Base-by-base conservation (phyloP, 2,113 vertebrate genomes). In the Eulacestoma nigropectus region DNA sequence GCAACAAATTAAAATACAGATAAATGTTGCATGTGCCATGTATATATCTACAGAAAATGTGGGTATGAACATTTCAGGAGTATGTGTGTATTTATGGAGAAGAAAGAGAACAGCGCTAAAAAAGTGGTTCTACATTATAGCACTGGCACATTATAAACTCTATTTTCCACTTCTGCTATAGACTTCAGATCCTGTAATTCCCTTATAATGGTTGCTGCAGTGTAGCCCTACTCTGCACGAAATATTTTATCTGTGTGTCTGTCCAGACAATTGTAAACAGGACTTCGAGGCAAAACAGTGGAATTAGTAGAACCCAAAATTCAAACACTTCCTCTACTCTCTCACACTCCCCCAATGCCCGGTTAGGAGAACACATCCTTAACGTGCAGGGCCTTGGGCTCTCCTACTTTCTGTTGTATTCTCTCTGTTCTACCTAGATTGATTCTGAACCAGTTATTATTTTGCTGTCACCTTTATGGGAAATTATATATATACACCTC, bases 311-410 rank as follows among this genome's bases (percentile, higher is more conserved):
- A 73, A 90, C 18, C 26, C n/a, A 82, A 68, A 73, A 75, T 56
- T 32, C 26, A 46, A 42, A 27, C 16, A 29, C 20, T 39, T 44
- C 22, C 23, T 46, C 17, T 52, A 29, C 12, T 52, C 9, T 20
- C 26, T 80, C 20, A 44, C 6, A 27, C 2, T 5, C 4, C 8
- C 15, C 7, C 10, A 32, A 18, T 10, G 35, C 10, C 10, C 0
- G 0, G 3, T 39, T 33, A 49, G 17, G 21, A 63, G 44, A 39
- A 29, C 10, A 41, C 11, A 11, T 63, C 17, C 11, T 72, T 72
- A 53, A 41, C 29, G 16, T 60, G 25, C 30, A 82, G 44, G 27
- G 21, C 12, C 53, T 83, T 16, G 5, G 37, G 16, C 35, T 85
- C 53, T 93, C 20, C 41, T 75, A 1, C 25, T 49, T 46, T 25